Evolutionary conservation across 2,113 vertebrate species (phyloP).

Genomic region (mouse (Mus musculus)): GRCm39 chr1:194869501-194870000

Average conservation of each 20-base stretch:
- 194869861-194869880: slow-evolving; percentile 39
- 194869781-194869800: not conserved
- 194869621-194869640: not conserved
- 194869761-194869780: not conserved
- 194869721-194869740: not conserved
- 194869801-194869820: not conserved
- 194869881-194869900: slow-evolving; percentile 13
- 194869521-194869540: no score
- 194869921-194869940: not conserved
- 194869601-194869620: no score
- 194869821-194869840: not conserved
- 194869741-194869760: not conserved
- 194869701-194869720: not conserved
- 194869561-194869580: no score
- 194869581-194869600: no score
- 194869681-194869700: not conserved
- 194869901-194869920: slow-evolving; percentile 12
- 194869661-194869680: not conserved
- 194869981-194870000: not conserved
- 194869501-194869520: no score
- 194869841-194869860: not conserved
- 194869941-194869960: not conserved
- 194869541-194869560: no score
- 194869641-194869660: no score
- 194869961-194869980: not conserved